Evolutionary conservation across 1,140 invertebrate genomes (phyloP).

Genomic region (Euura lappo): DNA sequence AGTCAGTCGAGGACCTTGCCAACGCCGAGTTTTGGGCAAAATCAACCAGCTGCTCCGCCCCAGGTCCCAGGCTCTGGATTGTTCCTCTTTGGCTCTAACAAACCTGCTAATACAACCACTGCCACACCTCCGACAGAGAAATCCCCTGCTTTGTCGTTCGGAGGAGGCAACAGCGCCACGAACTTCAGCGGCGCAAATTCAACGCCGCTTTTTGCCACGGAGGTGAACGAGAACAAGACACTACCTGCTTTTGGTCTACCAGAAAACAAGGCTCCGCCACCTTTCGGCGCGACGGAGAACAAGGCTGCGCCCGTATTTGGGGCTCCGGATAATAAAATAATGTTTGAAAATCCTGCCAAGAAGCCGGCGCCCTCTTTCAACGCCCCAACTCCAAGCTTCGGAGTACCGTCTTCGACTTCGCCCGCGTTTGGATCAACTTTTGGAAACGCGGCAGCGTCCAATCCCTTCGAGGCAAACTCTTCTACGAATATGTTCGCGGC

Average conservation of each 20-base stretch:
- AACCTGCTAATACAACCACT: constrained; percentile 15
- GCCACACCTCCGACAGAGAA: not conserved
- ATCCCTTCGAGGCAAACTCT: constrained; percentile 1
- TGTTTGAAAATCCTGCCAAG: constrained; percentile 28
- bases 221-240: constrained; percentile 26
- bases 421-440: constrained; percentile 32
- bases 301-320: constrained; percentile 21
- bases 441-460: constrained; percentile 14
- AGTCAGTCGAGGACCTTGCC: constrained; percentile 33
- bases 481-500: constrained; percentile 33
- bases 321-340: constrained; percentile 26
- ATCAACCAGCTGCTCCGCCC: constrained; percentile 14
- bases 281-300: constrained; percentile 32
- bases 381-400: constrained; percentile 19
- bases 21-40: constrained; percentile 29
- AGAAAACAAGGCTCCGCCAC: constrained; percentile 24
- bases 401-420: constrained; percentile 20
- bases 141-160: not conserved
- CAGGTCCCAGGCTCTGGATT: constrained; percentile 9
- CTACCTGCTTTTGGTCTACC: constrained; percentile 26
- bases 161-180: not conserved
- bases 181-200: constrained; percentile 22
- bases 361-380: constrained; percentile 14
- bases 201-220: constrained; percentile 10
- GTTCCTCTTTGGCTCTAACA: constrained; percentile 27